These are phyloP conservation scores for Eptatretus atami DNA, from an alignment of 2,797 vertebrate species.

Conservation along the genomic window DNA sequence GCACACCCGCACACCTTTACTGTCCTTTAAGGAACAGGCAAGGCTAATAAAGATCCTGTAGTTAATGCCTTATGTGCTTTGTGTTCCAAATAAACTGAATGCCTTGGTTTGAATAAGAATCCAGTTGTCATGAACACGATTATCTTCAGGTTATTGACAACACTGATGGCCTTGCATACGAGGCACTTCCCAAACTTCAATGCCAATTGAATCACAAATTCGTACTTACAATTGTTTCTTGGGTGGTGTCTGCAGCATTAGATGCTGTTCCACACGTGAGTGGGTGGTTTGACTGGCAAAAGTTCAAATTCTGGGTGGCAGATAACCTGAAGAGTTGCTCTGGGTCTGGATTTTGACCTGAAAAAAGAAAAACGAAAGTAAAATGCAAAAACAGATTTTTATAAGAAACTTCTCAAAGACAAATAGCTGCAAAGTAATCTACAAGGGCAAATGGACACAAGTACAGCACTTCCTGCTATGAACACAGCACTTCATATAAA, in stretches of 20 bases:
- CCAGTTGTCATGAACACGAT: too few relatives aligned
- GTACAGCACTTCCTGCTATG: accelerated
- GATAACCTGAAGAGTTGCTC: constrained; percentile 87
- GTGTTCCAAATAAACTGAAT: too few relatives aligned
- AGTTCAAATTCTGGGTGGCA: constrained; percentile 54
- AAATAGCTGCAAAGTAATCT: background rate
- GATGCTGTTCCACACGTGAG: constrained; percentile 24
- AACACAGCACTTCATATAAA: too few relatives aligned
- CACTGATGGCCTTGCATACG: background rate
- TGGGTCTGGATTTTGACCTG: constrained; percentile 85
- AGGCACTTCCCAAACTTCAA: background rate
- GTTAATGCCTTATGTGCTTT: too few relatives aligned
- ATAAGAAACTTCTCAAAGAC: background rate
- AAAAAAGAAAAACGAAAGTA: constrained; percentile 4
- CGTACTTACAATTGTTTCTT: constrained; percentile 59
- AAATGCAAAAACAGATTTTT: background rate
- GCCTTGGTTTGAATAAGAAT: too few relatives aligned
- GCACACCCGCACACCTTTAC: too few relatives aligned
- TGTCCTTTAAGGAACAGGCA: too few relatives aligned
- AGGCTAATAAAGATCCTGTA: too few relatives aligned
- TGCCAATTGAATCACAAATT: background rate
- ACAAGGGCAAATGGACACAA: background rate
- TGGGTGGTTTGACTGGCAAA: constrained; percentile 28
- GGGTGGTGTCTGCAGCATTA: constrained; percentile 68
- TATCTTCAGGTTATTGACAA: background rate